phyloP scores from a whole-genome alignment of 2,797 vertebrate species.

The Liasis olivaceus region DNA sequence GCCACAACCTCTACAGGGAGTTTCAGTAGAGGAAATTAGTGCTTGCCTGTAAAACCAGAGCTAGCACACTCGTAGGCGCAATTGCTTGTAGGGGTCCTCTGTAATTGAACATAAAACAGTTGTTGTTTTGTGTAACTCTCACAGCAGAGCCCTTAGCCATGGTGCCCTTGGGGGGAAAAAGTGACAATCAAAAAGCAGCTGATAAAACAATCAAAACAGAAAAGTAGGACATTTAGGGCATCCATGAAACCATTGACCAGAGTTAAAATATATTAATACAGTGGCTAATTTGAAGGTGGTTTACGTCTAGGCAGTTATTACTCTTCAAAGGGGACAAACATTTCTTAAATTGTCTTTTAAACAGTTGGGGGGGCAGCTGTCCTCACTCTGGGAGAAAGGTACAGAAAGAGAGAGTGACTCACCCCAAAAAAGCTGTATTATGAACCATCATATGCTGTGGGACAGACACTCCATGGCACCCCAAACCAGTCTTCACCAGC shows the following conservation, averaged over 20 bases:
- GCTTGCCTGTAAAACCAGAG: background rate
- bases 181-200: background rate
- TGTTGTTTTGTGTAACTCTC: background rate
- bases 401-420: background rate
- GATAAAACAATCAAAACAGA: background rate
- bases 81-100: background rate
- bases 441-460: background rate
- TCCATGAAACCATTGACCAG: background rate
- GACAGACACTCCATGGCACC: background rate
- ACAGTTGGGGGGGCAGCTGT: background rate
- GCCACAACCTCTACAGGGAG: background rate
- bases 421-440: background rate
- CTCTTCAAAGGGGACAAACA: background rate
- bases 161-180: background rate
- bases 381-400: background rate
- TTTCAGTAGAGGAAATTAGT: background rate
- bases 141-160: background rate
- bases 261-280: background rate
- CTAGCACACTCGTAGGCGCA: background rate
- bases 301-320: background rate
- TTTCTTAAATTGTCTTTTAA: background rate
- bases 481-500: background rate
- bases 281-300: background rate
- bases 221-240: background rate
- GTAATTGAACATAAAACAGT: background rate